Conservation (phyloP, 2,113 vertebrate genomes). For the Nycticorax nycticorax region DNA sequence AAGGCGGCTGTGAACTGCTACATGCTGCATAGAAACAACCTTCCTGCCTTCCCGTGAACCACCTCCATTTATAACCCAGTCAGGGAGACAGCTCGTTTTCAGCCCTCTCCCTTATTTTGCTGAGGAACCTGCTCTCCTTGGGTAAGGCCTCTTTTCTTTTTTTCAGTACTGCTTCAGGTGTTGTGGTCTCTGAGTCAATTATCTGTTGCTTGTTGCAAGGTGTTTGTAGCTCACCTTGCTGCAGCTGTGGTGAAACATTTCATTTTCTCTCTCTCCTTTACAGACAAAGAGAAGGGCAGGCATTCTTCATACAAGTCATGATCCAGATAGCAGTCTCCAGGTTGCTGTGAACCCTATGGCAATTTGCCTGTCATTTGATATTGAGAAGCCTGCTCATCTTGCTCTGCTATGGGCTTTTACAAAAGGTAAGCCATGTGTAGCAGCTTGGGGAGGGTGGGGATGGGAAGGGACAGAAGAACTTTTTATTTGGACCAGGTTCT, state of each 20-base stretch:
- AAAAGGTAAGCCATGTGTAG: background rate
- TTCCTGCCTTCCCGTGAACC: background rate
- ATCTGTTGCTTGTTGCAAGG: background rate
- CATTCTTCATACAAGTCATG: background rate
- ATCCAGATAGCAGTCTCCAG: background rate
- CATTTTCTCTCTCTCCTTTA: background rate
- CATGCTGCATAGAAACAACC: background rate
- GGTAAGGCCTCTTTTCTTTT: background rate
- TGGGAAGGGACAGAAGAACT: background rate
- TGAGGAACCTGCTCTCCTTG: background rate
- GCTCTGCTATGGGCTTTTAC: background rate
- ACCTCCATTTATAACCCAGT: background rate
- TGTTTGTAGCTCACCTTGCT: background rate
- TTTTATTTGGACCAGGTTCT: background rate
- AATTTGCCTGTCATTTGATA: background rate
- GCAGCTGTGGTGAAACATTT: background rate
- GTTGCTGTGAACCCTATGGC: background rate
- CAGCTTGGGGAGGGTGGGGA: background rate
- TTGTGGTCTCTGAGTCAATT: background rate
- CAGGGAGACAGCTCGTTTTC: background rate
- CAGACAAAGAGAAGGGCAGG: background rate
- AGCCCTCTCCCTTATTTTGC: background rate
- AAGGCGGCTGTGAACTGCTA: fast-evolving
- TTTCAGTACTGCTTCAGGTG: background rate
- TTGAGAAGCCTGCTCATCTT: background rate